Evolutionary conservation across 2,113 vertebrate species (phyloP), one percentile per base, ranked within the genome.

Genomic region (Cynopterus brachyotis): DNA sequence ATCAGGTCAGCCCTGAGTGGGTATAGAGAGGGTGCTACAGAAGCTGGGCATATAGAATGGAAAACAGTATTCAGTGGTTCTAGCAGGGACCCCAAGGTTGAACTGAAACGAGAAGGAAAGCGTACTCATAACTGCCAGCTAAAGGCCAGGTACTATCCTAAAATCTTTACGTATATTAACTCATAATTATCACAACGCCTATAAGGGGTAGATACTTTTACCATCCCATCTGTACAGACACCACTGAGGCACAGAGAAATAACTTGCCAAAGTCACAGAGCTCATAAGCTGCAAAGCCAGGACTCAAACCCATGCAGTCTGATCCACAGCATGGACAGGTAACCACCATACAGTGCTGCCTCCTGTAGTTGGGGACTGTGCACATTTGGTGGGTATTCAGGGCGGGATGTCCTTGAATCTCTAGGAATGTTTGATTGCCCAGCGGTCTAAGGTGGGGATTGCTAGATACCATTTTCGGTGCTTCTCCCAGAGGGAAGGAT

Each of bases 221-320:
- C 47, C 55, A 82, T 84, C 19, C 20, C 17, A 87, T 78, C 85
- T 26, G 13, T 45, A 94, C 67, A 17, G 13, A 57, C 28, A 62
- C 80, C 93, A 75, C 17, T 35, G 53, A 91, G 30, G 30, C 55
- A 69, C 72, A 82, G 67, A 66, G 55, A 93, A 93, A 67, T 73
- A 79, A 42, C 6, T 79, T 86, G 72, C 50, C 62, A 64, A 19
- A 78, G 40, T 70, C n/a, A 75, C 62, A 87, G 8, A 75, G 55
- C 26, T 93, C 6, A n/a, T 81, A 76, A 47, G 37, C 47, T 76
- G 24, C 67, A 86, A 94, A 75, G 42, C 72, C 28, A 66, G 75
- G 28, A 45, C 80, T 75, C 42, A 35, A 11, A 89, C 9, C 60
- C 22, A 47, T 4, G 2, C 9, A 12, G 6, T 22, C 20, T 62